Percentiles rank a stretch among this genome's conserved stretches.
These are phyloP conservation scores for Chondrilla cf. caribensis DNA, from an alignment of 37 sponge, comb jelly and placozoan genomes.

Conservation along the genomic window DNA sequence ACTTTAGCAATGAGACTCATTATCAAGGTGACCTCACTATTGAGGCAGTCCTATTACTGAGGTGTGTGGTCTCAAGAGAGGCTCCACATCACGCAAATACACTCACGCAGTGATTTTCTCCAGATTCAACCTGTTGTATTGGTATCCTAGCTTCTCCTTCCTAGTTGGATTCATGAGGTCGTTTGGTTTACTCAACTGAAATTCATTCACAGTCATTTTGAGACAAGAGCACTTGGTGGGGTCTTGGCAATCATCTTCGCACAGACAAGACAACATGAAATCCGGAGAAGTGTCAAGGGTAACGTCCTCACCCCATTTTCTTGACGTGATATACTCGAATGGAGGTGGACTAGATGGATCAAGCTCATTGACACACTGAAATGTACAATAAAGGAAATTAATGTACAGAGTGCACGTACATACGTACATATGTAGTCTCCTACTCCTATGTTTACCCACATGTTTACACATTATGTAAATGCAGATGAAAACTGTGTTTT, in stretches of 20 bases:
- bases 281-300: slow-evolving; percentile 18
- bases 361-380: slow-evolving; percentile 35
- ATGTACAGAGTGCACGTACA: too few species aligned
- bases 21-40: too few species aligned
- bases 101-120: slow-evolving; percentile 11
- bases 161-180: slow-evolving; percentile 5
- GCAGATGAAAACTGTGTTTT: too few species aligned
- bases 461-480: too few species aligned
- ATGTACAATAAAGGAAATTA: not conserved
- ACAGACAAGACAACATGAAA: slow-evolving; percentile 72
- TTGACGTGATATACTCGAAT: slow-evolving; percentile 52
- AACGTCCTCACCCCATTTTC: slow-evolving; percentile 35
- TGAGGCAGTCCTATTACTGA: too few species aligned
- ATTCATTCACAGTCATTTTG: slow-evolving; percentile 1
- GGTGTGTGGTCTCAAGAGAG: not conserved
- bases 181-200: not conserved
- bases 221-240: not conserved
- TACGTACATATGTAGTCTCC: too few species aligned
- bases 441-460: too few species aligned
- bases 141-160: not conserved
- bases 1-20: too few species aligned
- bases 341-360: slow-evolving; percentile 23
- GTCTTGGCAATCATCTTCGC: slow-evolving; percentile 50
- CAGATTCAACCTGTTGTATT: not conserved
- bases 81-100: not conserved